phyloP scores from a whole-genome alignment of 2,888 invertebrate genomes.

The Dromius quadrimaculatus region DNA sequence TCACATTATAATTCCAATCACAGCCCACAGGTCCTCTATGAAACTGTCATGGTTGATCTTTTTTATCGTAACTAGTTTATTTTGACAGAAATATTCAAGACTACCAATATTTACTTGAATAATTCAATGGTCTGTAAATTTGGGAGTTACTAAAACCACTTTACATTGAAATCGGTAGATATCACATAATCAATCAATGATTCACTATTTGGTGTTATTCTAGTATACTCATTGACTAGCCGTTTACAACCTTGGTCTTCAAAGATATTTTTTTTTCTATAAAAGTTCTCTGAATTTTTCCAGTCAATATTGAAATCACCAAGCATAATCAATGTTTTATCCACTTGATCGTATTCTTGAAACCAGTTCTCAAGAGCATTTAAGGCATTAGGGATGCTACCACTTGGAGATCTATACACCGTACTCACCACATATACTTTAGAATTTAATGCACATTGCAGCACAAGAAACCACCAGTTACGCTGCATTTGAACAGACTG shows the following conservation, averaged over 20 bases:
- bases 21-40: neutral
- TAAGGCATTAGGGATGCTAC: neutral
- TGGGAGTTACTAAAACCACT: neutral
- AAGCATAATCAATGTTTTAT: neutral
- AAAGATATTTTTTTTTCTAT: neutral
- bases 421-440: neutral
- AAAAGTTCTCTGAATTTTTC: neutral
- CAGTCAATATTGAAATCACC: constrained; percentile 10
- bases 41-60: neutral
- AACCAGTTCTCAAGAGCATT: neutral
- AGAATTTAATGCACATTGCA: neutral
- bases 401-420: constrained; percentile 2
- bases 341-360: neutral
- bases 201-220: neutral
- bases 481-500: neutral
- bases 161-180: neutral
- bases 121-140: neutral
- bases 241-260: neutral
- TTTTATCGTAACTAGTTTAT: neutral
- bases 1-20: neutral
- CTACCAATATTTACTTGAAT: neutral
- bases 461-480: neutral
- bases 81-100: neutral
- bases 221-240: neutral
- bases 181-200: neutral